Base-by-base conservation (phyloP, 92 coral and sea anemone species). In the Montipora capitata region DNA sequence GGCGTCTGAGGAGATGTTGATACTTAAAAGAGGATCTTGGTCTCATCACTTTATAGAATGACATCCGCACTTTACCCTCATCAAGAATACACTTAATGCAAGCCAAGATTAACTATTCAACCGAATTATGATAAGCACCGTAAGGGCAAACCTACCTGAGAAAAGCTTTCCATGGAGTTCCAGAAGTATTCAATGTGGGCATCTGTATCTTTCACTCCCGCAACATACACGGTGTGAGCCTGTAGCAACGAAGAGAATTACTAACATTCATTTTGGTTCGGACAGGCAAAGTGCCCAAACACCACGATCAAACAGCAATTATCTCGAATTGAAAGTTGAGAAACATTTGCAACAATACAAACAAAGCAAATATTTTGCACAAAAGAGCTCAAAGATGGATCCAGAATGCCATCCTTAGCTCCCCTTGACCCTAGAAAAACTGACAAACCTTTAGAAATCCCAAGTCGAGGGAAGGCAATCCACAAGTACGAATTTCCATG, bases 151-250 rank as follows among this genome's bases (percentile, higher is more conserved):
- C 80, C 4, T 78, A 97, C 99, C 98, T 93, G 96, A 15, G 99
- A 85, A 65, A 97, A 95, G 78, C 92, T 88, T 70, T 97, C 99
- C 88, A 97, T 83, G 2, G 98, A 90, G 80, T 88, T 92, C 99
- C 99, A 97, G 83, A 97, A 97, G 92, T 79, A 97, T 83, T 97
- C 99, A 41, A 97, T 97, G 68, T 97, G 98, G 14, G 82, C 75
- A 82, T 97, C 99, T 2, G 97, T 97, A 67, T 96, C 95, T 83
- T 88, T 93, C 7, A 95, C 88, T 43, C 99, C 99, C 4, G 99
- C 99, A 12, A 97, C 99, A 80, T 97, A 97, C 14, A 95, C 89
- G 6, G 99, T 97, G 82, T 97, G 99, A 3, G 96, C 96, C 99
- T 97, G 54, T 0, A 16, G 11, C 12, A 7, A 45, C 18, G 59